Conservation (phyloP, 2,797 vertebrate genomes). For the Molossus alvarezi region DNA sequence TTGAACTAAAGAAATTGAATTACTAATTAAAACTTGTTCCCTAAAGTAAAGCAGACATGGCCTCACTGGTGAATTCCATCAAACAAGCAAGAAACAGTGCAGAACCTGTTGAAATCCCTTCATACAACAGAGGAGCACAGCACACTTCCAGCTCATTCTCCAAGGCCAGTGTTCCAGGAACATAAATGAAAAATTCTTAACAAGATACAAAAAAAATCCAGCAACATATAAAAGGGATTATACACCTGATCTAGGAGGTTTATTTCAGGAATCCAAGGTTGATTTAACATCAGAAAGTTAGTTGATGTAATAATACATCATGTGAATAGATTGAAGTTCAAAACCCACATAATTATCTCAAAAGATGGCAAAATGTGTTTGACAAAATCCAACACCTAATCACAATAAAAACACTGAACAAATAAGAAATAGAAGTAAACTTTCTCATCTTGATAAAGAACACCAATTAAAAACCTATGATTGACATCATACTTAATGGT, state of each 20-base stretch:
- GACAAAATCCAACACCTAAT: not conserved
- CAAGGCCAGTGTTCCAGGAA: not conserved
- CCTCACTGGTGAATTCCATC: not conserved
- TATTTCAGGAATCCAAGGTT: not conserved
- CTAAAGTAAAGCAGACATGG: not conserved
- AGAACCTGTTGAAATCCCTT: conserved; percentile 16
- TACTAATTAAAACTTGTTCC: conserved; percentile 5
- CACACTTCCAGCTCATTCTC: not conserved
- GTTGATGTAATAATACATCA: not conserved
- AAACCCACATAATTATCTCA: conserved; percentile 12
- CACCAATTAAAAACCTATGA: not conserved
- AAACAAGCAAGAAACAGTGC: not conserved
- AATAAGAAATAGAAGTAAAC: not conserved
- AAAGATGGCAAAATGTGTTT: not conserved
- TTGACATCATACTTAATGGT: not conserved
- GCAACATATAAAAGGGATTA: not conserved
- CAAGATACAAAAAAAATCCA: conserved; percentile 6
- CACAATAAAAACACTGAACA: not conserved
- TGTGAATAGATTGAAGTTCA: conserved; percentile 6
- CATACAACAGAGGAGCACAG: not conserved
- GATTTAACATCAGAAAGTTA: conserved; percentile 34
- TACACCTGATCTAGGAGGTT: not conserved
- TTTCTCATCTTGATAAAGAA: not conserved
- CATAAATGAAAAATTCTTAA: conserved; percentile 13
- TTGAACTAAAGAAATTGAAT: conserved; percentile 36